These are phyloP conservation scores for Avahi laniger DNA, from an alignment of 2,797 vertebrate species.

Conservation along the genomic window DNA sequence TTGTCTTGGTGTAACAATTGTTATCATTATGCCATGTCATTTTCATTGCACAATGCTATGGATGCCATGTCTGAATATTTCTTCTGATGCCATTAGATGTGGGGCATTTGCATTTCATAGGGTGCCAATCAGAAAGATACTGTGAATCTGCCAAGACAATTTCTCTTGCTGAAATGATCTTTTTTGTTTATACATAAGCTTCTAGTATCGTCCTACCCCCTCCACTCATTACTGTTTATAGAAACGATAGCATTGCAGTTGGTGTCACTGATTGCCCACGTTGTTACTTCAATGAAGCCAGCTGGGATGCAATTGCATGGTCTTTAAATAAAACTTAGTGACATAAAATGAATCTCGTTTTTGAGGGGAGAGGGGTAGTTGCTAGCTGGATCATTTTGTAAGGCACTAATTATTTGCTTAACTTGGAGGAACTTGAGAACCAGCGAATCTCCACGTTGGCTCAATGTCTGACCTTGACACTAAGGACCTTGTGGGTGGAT, in stretches of 20 bases:
- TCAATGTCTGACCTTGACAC: constrained; percentile 54
- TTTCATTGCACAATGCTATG: not conserved
- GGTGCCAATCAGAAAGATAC: constrained; percentile 29
- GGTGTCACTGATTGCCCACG: constrained; percentile 79
- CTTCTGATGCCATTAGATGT: not conserved
- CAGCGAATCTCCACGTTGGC: not conserved
- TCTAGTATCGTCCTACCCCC: constrained; percentile 58
- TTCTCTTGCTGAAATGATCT: constrained; percentile 69
- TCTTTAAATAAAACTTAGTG: constrained; percentile 80
- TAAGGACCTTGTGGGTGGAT: not conserved
- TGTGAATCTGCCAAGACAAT: constrained; percentile 53
- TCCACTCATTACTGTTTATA: constrained; percentile 78
- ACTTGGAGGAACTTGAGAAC: constrained; percentile 60
- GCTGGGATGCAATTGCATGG: constrained; percentile 76
- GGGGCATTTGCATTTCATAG: constrained; percentile 11
- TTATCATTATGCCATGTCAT: not conserved
- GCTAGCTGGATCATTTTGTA: constrained; percentile 59
- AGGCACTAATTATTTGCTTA: constrained; percentile 68
- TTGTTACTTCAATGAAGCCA: constrained; percentile 81
- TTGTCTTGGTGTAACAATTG: not conserved
- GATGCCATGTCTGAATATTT: not conserved
- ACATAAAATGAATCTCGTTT: constrained; percentile 71
- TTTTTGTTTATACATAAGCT: constrained; percentile 74
- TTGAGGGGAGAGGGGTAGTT: constrained; percentile 64
- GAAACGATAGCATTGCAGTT: constrained; percentile 76